Base-by-base conservation (phyloP, 2,888 invertebrate genomes). In the Drosophila recens region DNA sequence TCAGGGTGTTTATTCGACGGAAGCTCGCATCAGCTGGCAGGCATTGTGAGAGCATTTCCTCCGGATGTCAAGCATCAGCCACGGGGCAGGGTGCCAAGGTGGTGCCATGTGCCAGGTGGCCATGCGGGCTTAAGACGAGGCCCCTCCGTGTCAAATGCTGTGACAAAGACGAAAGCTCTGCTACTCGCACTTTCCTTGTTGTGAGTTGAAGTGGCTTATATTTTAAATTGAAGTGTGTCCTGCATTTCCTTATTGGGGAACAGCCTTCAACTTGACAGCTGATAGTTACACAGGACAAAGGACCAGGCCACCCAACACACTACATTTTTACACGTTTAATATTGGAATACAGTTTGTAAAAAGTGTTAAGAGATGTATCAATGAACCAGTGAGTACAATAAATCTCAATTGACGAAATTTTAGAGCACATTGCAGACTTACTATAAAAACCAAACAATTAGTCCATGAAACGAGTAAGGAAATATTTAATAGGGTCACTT, bases 21-120 rank as follows among this genome's bases (percentile, higher is more conserved):
- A 87, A 80, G 67, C 75, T 62, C 65, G 72, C 73, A 66, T 72
- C 85, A 88, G 75, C 87, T 88, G 83, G 79, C 74, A 69, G 70
- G 69, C 79, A 75, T 81, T 81, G 79, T 79, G 51, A 52, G 42
- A 67, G 66, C 69, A 70, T 75, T 81, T 81, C 79, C 87, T 63
- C 53, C 73, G 74, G 70, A 85, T 73, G 67, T 52, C 75, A 49
- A 38, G 43, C 67, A 62, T 45, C 36, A 72, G 67, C 34, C 43
- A 43, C 34, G 34, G 34, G 34, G 10, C 43, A 45, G 33, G 34
- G 11, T 20, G 54, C 27, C 4, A 38, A 1, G 17, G 3, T 6
- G 56, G 20, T 9, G 38, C 27, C 27, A 4, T 30, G 40, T 9
- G n/a, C 10, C 36, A 30, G 23, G 53, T 33, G 38, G 30, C 15